Percentiles rank a stretch among this genome's conserved stretches.
These are phyloP conservation scores for Graphium colonna DNA, from an alignment of 2,888 invertebrate genomes.

Conservation along the genomic window DNA sequence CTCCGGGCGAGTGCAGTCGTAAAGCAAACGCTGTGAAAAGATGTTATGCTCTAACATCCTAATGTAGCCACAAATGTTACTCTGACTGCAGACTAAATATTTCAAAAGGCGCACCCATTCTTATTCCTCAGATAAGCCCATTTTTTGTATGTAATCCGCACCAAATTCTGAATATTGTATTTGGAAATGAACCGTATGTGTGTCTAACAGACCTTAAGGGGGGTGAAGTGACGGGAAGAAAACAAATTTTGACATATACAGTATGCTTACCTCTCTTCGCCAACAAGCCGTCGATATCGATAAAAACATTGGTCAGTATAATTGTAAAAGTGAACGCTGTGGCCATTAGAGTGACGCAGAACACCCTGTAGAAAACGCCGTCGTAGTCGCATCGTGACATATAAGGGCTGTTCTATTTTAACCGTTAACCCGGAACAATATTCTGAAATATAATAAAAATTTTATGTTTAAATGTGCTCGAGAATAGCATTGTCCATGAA, in stretches of 20 bases:
- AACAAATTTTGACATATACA: neutral
- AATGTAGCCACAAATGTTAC: too few relatives aligned
- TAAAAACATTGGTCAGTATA: slow-evolving; percentile 62
- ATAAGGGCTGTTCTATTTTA: slow-evolving; percentile 7
- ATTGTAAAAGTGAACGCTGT: slow-evolving; percentile 58
- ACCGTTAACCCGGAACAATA: neutral
- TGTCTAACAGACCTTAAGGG: neutral
- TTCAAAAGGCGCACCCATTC: too few relatives aligned
- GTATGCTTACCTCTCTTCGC: slow-evolving; percentile 43
- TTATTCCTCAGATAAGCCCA: too few relatives aligned
- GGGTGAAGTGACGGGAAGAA: neutral
- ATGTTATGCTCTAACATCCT: too few relatives aligned
- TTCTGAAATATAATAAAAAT: slow-evolving; percentile 2
- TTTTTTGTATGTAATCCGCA: too few relatives aligned
- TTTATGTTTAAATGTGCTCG: neutral
- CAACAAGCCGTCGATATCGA: slow-evolving; percentile 61
- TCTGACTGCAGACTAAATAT: too few relatives aligned
- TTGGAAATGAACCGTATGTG: too few relatives aligned
- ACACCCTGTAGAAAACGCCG: slow-evolving; percentile 58
- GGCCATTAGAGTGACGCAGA: slow-evolving; percentile 53
- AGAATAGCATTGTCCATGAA: too few relatives aligned
- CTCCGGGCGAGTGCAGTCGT: too few relatives aligned
- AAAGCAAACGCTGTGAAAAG: too few relatives aligned
- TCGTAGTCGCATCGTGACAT: slow-evolving; percentile 66
- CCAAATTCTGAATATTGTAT: too few relatives aligned